Evolutionary conservation across 2,113 vertebrate genomes (phyloP).

Genomic region (Podocnemis expansa): DNA sequence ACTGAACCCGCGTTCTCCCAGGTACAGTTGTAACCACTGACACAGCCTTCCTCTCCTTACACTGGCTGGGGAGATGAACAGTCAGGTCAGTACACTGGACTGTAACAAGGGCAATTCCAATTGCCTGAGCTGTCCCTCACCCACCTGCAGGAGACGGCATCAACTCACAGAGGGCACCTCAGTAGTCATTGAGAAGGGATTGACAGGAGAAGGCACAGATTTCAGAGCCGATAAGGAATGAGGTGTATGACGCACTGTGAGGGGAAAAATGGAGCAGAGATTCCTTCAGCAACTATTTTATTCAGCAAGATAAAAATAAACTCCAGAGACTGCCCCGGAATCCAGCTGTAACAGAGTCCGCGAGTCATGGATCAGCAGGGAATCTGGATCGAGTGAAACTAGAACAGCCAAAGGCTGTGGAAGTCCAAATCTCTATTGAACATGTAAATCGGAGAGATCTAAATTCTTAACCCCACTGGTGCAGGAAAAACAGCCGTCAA

Average conservation of each 20-base stretch:
- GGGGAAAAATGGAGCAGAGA: neutral
- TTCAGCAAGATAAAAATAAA: neutral
- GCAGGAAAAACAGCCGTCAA: neutral
- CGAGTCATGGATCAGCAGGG: neutral
- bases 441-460: neutral
- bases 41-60: neutral
- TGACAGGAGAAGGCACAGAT: neutral
- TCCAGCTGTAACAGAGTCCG: neutral
- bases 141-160: neutral
- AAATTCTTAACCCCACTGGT: neutral
- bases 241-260: neutral
- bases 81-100: neutral
- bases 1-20: neutral
- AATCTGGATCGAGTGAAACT: neutral
- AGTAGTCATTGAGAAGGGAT: rapidly evolving
- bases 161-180: neutral
- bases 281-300: neutral
- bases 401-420: neutral
- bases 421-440: neutral
- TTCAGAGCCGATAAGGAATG: neutral
- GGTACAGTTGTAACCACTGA: neutral
- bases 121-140: neutral
- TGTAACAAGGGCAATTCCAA: neutral
- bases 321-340: neutral
- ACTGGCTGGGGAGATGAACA: neutral